These are phyloP conservation scores for Pissodes strobi DNA, from an alignment of 1,140 invertebrate genomes.

Conservation along the genomic window DNA sequence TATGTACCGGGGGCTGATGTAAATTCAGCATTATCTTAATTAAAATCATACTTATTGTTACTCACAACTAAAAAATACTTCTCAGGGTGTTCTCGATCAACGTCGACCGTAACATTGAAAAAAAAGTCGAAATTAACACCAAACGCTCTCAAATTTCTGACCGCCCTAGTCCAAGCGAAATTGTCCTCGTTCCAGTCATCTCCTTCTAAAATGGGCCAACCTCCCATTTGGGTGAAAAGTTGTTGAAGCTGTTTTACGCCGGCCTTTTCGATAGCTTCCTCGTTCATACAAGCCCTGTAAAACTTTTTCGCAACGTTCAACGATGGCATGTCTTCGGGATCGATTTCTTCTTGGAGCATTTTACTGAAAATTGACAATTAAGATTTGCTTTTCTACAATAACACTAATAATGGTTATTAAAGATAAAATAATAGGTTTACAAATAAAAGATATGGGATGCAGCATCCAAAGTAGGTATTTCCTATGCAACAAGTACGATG, in stretches of 20 bases:
- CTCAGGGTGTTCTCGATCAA: slow-evolving; percentile 38
- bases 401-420: too few relatives aligned
- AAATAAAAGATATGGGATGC: too few relatives aligned
- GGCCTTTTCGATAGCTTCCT: slow-evolving; percentile 39
- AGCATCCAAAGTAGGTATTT: too few relatives aligned
- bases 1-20: too few relatives aligned
- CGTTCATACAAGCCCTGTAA: slow-evolving; percentile 50
- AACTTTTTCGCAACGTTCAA: slow-evolving; percentile 45
- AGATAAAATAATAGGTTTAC: too few relatives aligned
- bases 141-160: slow-evolving; percentile 42
- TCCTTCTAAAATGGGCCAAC: slow-evolving; percentile 65
- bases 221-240: slow-evolving; percentile 61
- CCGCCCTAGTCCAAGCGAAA: slow-evolving; percentile 55
- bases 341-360: slow-evolving; percentile 41
- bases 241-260: slow-evolving; percentile 58
- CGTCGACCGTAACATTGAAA: slow-evolving; percentile 42
- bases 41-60: too few relatives aligned
- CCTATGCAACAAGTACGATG: too few relatives aligned
- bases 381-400: too few relatives aligned
- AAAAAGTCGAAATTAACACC: slow-evolving; percentile 50
- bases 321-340: slow-evolving; percentile 30
- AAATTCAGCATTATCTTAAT: too few relatives aligned
- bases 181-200: slow-evolving; percentile 58
- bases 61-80: slow-evolving; percentile 49
- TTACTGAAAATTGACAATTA: slow-evolving; percentile 35